Base-by-base conservation (phyloP, 2,113 vertebrate species). In the Eulemur macaco region DNA sequence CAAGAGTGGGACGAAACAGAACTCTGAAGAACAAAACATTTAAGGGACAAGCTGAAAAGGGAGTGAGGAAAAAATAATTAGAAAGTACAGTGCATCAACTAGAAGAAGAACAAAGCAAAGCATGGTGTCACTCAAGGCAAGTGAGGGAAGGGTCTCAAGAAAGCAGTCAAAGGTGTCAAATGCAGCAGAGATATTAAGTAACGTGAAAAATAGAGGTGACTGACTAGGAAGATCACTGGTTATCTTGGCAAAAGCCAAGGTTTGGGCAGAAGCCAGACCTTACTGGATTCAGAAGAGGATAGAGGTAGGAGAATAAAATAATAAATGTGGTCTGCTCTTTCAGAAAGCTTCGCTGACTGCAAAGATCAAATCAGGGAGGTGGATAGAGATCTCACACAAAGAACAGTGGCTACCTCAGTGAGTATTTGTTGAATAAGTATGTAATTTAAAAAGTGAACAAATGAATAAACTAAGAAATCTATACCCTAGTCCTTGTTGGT, bases 11-110 rank as follows among this genome's bases (percentile, higher is more conserved):
- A 47, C 4, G 47, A 86, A 96, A 86, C 5, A 82, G 68, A 95
- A 88, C 11, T 9, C 73, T 15, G 17, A 86, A 78, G 68, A 96
- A 86, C 6, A 94, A 97, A 93, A 91, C 47, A 88, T 10, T 82
- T 63, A 86, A 93, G 31, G 58, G 56, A 73, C 17, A 84, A 80
- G 47, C 64, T 91, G 31, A 90, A n/a, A 82, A 83, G 29, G 17
- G 29, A n/a, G 2, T 58, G 71, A 89, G 25, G 63, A 52, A 63
- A 73, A 87, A 87, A 82, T 50, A 94, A 94, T 34, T 29, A 64
- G 34, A 58, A 93, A 93, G 58, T 17, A 1, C 7, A 45, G 69
- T n/a, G 31, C 11, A 78, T 27, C 1, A 2, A 27, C 45, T 45
- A 45, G 13, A 88, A 84, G 69, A 56, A 89, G 8, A 80, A 78